Evolutionary conservation across 2,797 vertebrate species (phyloP), one percentile per base, ranked within the genome.

Genomic region (Eremophila alpestris): DNA sequence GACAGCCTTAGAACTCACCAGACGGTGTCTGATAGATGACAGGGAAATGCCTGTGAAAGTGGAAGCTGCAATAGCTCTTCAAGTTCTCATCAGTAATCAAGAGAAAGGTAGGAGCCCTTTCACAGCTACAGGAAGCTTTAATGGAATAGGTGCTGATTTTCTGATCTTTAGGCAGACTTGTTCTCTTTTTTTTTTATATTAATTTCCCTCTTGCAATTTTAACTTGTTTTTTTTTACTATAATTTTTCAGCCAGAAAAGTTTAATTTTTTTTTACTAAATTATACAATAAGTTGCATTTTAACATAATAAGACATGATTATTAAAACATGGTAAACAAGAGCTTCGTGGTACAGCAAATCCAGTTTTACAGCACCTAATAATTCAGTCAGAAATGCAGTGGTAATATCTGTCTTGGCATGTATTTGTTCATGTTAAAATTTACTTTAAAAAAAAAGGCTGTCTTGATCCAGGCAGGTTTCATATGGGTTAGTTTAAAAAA

Each of bases 31-130:
- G 80, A 99, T 99, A 96, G 99, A 99, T 86, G 99, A 99, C 93
- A 99, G 99, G 36, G 99, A 99, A 98, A 99, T 99, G 99, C 99
- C 99, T 29, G 99, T 99, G 36, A 99, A 99, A 96, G 99, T 99
- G 83, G 99, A 99, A 98, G 99, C 99, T 45, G 99, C 99, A 67
- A 99, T 99, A 75, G 99, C 99, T n/a, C 98, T 99, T 92, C 99
- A 99, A 93, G 99, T 99, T 90, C 98, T 99, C 91, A 99, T 99
- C 97, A 99, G 99, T 98, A 99, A 99, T 98, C 99, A 99, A 97
- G 99, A 99, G 97, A 99, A 99, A 99, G 99, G 99, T 99, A 99
- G 98, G 99, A 97, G 55, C 16, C 49, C 24, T 81, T 74, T 79
- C 26, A 55, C 64, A 84, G 32, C 27, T 85, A 15, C 16, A 76